These are phyloP conservation scores for Podilymbus podiceps DNA, from an alignment of 2,113 vertebrate genomes.

Conservation along the genomic window DNA sequence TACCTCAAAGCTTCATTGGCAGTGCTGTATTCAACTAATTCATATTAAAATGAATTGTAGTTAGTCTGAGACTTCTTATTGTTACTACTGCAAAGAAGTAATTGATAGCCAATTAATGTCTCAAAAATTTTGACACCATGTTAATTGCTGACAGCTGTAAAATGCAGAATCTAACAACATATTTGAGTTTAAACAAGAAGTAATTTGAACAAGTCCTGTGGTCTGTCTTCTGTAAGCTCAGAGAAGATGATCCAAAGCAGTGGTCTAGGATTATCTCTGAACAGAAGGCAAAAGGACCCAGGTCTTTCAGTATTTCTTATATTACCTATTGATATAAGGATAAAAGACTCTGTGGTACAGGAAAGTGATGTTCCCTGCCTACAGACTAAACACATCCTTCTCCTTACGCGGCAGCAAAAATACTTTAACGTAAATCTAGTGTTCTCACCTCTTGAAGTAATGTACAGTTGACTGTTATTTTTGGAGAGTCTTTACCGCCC, in stretches of 20 bases:
- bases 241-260: background rate
- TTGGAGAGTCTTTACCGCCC: background rate
- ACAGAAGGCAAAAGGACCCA: background rate
- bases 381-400: background rate
- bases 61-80: background rate
- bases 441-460: background rate
- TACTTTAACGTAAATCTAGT: background rate
- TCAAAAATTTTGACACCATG: rapidly evolving
- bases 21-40: background rate
- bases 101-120: background rate
- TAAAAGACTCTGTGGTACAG: background rate
- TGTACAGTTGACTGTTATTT: background rate
- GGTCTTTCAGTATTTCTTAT: background rate
- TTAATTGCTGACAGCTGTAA: background rate
- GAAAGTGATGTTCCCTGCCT: background rate
- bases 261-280: background rate
- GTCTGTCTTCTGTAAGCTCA: background rate
- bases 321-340: background rate
- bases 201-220: background rate
- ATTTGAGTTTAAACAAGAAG: background rate
- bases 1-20: background rate
- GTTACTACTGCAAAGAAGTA: background rate
- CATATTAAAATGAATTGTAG: too few relatives aligned
- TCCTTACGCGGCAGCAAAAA: background rate
- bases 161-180: background rate